These are phyloP conservation scores for Nilaparvata lugens DNA, from an alignment of 1,140 invertebrate genomes.

Conservation along the genomic window DNA sequence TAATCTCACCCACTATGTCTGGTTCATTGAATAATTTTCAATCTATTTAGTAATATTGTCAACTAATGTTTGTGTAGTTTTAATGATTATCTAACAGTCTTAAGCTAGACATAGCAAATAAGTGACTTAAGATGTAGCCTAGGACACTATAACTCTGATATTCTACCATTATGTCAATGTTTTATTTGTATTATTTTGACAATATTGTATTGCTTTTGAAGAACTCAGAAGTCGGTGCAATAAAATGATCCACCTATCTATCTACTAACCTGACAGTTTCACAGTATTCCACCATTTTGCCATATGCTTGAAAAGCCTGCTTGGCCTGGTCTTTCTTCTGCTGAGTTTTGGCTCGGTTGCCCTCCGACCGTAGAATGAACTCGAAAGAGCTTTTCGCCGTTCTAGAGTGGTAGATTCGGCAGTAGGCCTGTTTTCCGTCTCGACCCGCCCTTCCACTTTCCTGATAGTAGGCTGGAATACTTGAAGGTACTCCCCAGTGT, in stretches of 20 bases:
- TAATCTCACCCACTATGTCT: no score
- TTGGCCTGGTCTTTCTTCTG: slow-evolving; percentile 46
- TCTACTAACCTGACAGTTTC: slow-evolving; percentile 49
- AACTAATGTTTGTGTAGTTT: no score
- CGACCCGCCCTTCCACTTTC: slow-evolving; percentile 55
- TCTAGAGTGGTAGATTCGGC: slow-evolving; percentile 63
- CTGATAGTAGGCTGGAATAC: slow-evolving; percentile 50
- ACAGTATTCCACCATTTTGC: slow-evolving; percentile 67
- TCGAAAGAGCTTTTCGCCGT: slow-evolving; percentile 67
- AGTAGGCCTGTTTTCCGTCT: slow-evolving; percentile 47
- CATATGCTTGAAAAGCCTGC: slow-evolving; percentile 56
- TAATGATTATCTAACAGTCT: no score
- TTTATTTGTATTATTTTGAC: no score
- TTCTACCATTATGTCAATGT: no score
- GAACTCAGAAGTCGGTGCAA: not conserved
- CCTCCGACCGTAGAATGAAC: slow-evolving; percentile 65
- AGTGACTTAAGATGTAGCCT: no score
- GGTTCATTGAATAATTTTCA: no score
- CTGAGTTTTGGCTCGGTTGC: slow-evolving; percentile 44
- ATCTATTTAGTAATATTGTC: no score
- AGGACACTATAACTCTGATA: no score
- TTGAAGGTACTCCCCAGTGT: slow-evolving; percentile 88
- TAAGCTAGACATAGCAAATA: no score
- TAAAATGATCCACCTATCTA: no score
- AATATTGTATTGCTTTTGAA: no score